These are phyloP conservation scores for Drosophila cracens DNA, from an alignment of 2,888 invertebrate species.

Conservation along the genomic window DNA sequence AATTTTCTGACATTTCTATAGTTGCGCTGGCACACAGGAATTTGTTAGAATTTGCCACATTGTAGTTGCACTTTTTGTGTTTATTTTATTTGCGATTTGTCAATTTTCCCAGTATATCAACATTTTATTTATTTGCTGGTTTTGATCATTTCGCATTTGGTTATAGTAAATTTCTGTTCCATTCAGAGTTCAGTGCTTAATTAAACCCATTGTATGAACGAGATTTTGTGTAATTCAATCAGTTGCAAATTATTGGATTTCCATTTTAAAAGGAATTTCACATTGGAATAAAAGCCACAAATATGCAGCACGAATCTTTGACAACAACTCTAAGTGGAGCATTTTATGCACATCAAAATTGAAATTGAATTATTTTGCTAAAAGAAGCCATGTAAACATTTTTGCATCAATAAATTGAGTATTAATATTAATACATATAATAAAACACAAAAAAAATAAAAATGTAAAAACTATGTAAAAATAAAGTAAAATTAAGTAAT, in stretches of 20 bases:
- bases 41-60: conserved; percentile 12
- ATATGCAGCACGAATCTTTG: conserved; percentile 9
- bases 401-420: conserved; percentile 7
- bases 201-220: conserved; percentile 47
- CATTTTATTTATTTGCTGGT: conserved; percentile 48
- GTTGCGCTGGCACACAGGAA: conserved; percentile 9
- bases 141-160: conserved; percentile 47
- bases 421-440: background rate
- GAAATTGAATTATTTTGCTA: conserved; percentile 11
- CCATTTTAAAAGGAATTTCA: conserved; percentile 31
- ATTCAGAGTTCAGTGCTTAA: conserved; percentile 45
- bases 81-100: conserved; percentile 30
- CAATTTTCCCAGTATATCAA: conserved; percentile 31
- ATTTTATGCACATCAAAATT: background rate
- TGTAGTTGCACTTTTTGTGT: conserved; percentile 17
- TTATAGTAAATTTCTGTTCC: conserved; percentile 31
- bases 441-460: background rate
- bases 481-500: background rate
- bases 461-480: background rate
- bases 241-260: conserved; percentile 39
- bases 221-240: conserved; percentile 46
- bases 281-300: conserved; percentile 24
- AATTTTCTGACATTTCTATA: conserved; percentile 41
- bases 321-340: background rate
- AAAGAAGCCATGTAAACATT: background rate